Percentiles rank a stretch among this genome's conserved stretches.
phyloP scores from a whole-genome alignment of 2,888 invertebrate species.

The Cerastoderma edule region DNA sequence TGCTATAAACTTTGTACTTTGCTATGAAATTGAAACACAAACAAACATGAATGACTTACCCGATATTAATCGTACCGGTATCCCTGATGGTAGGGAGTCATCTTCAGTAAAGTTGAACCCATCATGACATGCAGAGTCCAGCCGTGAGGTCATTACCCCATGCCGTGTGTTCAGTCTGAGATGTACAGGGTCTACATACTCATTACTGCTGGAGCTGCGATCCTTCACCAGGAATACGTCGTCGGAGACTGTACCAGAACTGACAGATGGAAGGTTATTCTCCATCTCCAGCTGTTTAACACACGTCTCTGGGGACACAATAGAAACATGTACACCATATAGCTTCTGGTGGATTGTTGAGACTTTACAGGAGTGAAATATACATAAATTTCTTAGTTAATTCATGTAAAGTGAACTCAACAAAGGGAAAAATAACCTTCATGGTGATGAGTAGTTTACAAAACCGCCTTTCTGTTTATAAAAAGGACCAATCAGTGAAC shows the following conservation, averaged over 20 bases:
- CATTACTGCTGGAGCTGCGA: conserved; percentile 30
- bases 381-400: too few species aligned
- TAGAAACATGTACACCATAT: too few species aligned
- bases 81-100: conserved; percentile 46
- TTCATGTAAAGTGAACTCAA: too few species aligned
- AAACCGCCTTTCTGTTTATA: too few species aligned
- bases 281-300: conserved; percentile 39
- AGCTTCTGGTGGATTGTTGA: too few species aligned
- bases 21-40: too few species aligned
- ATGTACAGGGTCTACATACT: conserved; percentile 14
- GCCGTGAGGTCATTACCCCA: neutral
- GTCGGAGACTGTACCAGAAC: conserved; percentile 53
- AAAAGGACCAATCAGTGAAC: too few species aligned
- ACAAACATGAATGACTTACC: conserved; percentile 39
- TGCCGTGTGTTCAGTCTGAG: conserved; percentile 5
- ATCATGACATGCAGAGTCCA: neutral
- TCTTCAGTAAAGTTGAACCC: conserved; percentile 25
- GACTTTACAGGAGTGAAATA: too few species aligned
- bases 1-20: too few species aligned
- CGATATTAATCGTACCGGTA: conserved; percentile 32
- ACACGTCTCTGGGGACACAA: conserved; percentile 52
- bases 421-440: too few species aligned
- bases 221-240: conserved; percentile 45
- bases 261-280: conserved; percentile 30
- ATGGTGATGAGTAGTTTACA: too few species aligned